A percentile compares a stretch with the other conserved stretches of the same genome.
Evolutionary conservation across 2,888 invertebrate species (phyloP).

Genomic region (Ecdyonurus torrentis): DNA sequence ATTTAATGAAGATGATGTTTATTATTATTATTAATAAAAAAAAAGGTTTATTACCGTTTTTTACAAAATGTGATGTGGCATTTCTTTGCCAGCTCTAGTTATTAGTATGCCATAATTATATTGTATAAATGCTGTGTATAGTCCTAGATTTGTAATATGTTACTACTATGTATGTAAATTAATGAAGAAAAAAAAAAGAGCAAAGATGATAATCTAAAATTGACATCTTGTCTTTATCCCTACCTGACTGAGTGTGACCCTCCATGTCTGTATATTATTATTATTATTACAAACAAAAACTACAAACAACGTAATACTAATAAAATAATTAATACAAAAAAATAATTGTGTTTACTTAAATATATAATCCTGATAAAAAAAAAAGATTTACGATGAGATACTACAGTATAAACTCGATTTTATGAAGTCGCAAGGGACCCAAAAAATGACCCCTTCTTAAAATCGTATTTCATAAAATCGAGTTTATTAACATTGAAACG

Average conservation of each 20-base stretch:
- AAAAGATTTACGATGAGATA: too few relatives aligned
- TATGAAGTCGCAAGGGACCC: too few relatives aligned
- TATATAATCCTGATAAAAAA: too few relatives aligned
- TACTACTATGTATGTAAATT: too few relatives aligned
- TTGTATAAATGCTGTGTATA: slow-evolving; percentile 1
- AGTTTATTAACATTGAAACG: too few relatives aligned
- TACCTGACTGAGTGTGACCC: neutral
- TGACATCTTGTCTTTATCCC: neutral
- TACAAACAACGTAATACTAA: neutral
- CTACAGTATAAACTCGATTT: too few relatives aligned
- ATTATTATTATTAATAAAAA: neutral
- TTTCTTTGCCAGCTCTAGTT: neutral
- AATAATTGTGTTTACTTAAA: too few relatives aligned
- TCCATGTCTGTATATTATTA: neutral
- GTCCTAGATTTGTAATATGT: neutral
- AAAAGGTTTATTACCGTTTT: neutral
- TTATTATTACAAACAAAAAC: too few relatives aligned
- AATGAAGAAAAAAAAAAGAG: too few relatives aligned
- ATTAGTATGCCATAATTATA: neutral
- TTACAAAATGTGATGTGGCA: neutral
- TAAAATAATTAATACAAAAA: neutral
- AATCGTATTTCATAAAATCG: too few relatives aligned
- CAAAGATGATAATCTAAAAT: neutral
- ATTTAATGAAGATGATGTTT: too few relatives aligned
- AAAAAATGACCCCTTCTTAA: too few relatives aligned